phyloP scores from a whole-genome alignment of 2,888 invertebrate genomes.

The Prosapia bicincta region DNA sequence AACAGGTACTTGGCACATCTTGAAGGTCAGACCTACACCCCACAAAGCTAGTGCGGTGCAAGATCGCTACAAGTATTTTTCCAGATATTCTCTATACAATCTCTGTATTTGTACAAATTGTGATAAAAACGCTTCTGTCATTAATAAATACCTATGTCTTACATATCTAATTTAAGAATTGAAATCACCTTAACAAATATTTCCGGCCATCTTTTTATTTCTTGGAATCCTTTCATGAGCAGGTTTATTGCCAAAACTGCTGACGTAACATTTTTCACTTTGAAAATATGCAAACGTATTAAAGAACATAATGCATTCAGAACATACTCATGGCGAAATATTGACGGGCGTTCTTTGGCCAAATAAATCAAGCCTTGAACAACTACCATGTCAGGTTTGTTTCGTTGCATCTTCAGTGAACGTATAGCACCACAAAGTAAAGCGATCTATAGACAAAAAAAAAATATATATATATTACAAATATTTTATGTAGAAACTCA shows the following conservation, averaged over 20 bases:
- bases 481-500: neutral
- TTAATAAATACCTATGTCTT: too few relatives aligned
- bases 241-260: conserved; percentile 83
- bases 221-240: conserved; percentile 73
- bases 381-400: conserved; percentile 75
- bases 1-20: too few relatives aligned
- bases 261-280: conserved; percentile 35
- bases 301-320: conserved; percentile 76
- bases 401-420: conserved; percentile 68
- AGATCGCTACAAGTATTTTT: too few relatives aligned
- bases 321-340: conserved; percentile 72
- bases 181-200: conserved; percentile 75
- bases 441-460: conserved; percentile 53
- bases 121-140: too few relatives aligned
- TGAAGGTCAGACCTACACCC: too few relatives aligned
- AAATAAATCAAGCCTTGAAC: conserved; percentile 76
- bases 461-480: too few relatives aligned
- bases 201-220: conserved; percentile 88
- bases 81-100: too few relatives aligned
- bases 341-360: conserved; percentile 72
- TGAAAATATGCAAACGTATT: conserved; percentile 52
- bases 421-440: conserved; percentile 87
- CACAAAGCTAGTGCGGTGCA: too few relatives aligned
- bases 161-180: too few relatives aligned
- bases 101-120: too few relatives aligned